Evolutionary conservation across 2,113 vertebrate species (phyloP).

Genomic region (Brachyhypopomus occidentalis): DNA sequence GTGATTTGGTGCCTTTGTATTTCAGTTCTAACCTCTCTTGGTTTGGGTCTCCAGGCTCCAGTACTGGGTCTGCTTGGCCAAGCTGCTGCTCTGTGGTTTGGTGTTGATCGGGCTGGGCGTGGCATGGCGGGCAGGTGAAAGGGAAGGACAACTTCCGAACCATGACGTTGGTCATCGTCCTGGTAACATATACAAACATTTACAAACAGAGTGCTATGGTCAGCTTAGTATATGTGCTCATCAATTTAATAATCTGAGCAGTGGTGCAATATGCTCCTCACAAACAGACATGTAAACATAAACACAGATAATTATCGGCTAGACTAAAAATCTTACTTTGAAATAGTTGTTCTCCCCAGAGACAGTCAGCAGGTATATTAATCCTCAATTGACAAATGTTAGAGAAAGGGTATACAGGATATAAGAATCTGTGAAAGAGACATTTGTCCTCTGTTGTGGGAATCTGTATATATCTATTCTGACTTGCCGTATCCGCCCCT

Average conservation of each 20-base stretch:
- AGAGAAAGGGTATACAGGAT: not conserved
- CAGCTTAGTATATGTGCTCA: not conserved
- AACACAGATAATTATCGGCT: conserved; percentile 4
- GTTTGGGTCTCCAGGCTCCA: conserved; percentile 37
- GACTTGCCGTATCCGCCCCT: conserved; percentile 46
- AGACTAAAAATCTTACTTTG: conserved; percentile 38
- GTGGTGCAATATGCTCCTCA: not conserved
- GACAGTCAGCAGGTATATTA: not conserved
- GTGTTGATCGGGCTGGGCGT: conserved; percentile 42
- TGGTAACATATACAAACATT: conserved; percentile 20
- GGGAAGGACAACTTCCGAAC: conserved; percentile 71
- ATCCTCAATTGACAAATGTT: not conserved
- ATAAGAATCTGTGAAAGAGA: not conserved
- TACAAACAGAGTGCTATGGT: not conserved
- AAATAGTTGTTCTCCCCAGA: conserved; percentile 15
- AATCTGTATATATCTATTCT: conserved; percentile 49
- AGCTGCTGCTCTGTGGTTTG: conserved; percentile 54
- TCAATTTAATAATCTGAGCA: not conserved
- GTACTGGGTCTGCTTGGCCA: conserved; percentile 30
- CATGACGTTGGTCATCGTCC: conserved; percentile 67
- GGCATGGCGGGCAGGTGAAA: conserved; percentile 53
- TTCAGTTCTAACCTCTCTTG: conserved; percentile 24
- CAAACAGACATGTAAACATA: conserved; percentile 3
- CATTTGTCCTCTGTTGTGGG: conserved; percentile 38
- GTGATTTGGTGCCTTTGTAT: conserved; percentile 12